Evolutionary conservation across 2,797 vertebrate genomes (phyloP).

Genomic region (Rhabdophis nuchalis): DNA sequence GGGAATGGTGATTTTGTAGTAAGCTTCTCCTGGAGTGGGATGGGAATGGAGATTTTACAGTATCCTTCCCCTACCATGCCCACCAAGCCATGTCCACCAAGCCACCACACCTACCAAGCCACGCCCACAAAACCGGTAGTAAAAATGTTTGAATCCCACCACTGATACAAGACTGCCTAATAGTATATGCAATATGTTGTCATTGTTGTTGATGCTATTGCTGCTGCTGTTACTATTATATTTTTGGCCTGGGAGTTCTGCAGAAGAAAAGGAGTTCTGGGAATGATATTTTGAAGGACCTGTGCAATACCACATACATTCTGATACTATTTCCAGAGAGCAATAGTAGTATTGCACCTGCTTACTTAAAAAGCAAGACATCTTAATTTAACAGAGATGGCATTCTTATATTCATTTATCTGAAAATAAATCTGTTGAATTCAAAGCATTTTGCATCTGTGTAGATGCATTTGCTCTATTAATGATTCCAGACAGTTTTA

Average conservation of each 20-base stretch:
- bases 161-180: not conserved
- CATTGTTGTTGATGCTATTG: not conserved
- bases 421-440: not conserved
- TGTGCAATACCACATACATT: not conserved
- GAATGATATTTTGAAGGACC: not conserved
- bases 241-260: not conserved
- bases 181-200: not conserved
- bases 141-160: too few relatives aligned
- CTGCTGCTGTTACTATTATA: not conserved
- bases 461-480: not conserved
- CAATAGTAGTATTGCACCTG: not conserved
- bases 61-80: too few relatives aligned
- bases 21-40: too few relatives aligned
- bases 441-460: not conserved
- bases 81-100: too few relatives aligned
- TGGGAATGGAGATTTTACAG: too few relatives aligned
- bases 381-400: not conserved
- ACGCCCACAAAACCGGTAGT: too few relatives aligned
- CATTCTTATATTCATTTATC: not conserved
- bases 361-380: not conserved
- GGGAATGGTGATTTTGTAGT: too few relatives aligned
- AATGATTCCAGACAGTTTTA: not conserved
- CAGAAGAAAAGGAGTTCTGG: not conserved
- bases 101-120: too few relatives aligned
- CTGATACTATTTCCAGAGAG: not conserved